Evolutionary conservation across 2,797 vertebrate species (phyloP), one percentile per base, ranked within the genome.

Genomic region (Furcifer pardalis): DNA sequence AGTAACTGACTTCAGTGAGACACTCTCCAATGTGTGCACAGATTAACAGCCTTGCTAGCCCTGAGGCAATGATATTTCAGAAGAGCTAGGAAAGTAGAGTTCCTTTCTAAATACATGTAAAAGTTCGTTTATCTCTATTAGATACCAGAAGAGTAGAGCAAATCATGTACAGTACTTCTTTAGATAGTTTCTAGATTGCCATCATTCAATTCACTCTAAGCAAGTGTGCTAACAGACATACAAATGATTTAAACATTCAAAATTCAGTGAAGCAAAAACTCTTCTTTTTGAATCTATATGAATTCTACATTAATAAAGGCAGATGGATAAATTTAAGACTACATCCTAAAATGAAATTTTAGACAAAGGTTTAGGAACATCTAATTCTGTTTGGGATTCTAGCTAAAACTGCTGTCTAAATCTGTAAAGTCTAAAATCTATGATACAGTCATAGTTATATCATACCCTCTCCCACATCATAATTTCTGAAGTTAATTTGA

Each of bases 1-100:
- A 85, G 79, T 77, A 32, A 91, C 7, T 74, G 68, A 87, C 87
- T 83, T 60, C 62, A 90, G 91, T 83, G 87, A 30, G 32, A 60
- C 15, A 44, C 25, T 7, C 40, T 8, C 32, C 19, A 78, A 46
- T 21, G 21, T 79, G 89, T 8, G 37, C 30, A 37, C 2, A 52
- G 37, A 19, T 27, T 5, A 27, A 40, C 62, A 60, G 21, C 40
- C 42, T 42, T 25, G n/a, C n/a, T n/a, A 74, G 59, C 42, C 27
- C 15, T n/a, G n/a, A n/a, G n/a, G 52, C 35, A 27, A 21, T 23
- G 15, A 56, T 56, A 21, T 73, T 75, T 23, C 2, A 27, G 17
- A 30, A 17, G 27, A 15, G 17, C 4, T 69, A 68, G 2, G 66
- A 32, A 68, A 46, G 32, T 6, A 17, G 9, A 32, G 37, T 68